Evolutionary conservation across 2,797 vertebrate species (phyloP).

Genomic region (Pteronotus mesoamericanus): DNA sequence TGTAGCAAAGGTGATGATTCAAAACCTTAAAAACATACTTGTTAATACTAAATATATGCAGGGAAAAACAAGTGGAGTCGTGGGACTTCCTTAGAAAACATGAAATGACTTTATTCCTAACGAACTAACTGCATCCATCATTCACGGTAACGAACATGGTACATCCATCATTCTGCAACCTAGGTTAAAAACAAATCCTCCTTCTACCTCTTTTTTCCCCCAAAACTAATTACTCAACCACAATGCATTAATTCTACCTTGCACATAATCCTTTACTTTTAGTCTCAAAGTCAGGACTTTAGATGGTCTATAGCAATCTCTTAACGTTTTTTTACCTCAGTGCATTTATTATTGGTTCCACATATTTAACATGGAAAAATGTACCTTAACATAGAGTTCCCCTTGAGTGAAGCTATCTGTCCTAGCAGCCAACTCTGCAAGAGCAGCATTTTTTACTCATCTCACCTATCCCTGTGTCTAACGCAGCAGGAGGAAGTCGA

Average conservation of each 20-base stretch:
- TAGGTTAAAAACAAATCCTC: not conserved
- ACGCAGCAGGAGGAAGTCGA: not conserved
- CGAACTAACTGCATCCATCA: not conserved
- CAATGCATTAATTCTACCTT: not conserved
- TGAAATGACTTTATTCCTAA: not conserved
- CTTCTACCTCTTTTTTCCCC: not conserved
- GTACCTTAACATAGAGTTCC: not conserved
- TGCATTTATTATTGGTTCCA: not conserved
- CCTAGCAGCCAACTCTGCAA: not conserved
- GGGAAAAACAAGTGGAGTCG: not conserved
- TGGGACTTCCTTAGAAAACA: not conserved
- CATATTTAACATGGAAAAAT: conserved; percentile 19
- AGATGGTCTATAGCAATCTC: not conserved
- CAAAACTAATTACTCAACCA: not conserved
- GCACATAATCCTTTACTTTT: not conserved
- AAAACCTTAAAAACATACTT: conserved; percentile 28
- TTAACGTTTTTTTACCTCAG: not conserved
- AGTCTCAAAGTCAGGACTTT: not conserved
- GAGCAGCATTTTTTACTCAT: not conserved
- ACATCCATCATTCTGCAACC: not conserved
- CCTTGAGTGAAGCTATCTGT: not conserved
- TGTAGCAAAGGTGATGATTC: not conserved
- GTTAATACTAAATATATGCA: not conserved
- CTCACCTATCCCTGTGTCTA: not conserved
- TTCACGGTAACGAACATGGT: too few species aligned